Evolutionary conservation across 2,888 invertebrate genomes (phyloP).

Genomic region (Cantharis nigra): DNA sequence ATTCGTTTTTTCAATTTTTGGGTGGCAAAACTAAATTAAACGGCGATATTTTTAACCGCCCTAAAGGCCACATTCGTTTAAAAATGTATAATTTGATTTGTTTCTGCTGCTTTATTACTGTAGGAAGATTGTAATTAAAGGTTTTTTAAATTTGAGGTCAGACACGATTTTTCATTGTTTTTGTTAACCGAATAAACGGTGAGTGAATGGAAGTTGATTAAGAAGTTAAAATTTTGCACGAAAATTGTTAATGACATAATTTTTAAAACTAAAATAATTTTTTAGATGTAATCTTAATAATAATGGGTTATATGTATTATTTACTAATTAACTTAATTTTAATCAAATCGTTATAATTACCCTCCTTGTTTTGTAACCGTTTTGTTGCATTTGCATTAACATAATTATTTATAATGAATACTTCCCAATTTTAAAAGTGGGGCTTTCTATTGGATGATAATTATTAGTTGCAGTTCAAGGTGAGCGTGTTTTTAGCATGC

Average conservation of each 20-base stretch:
- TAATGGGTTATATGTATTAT: background rate
- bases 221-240: background rate
- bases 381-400: background rate
- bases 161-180: slow-evolving; percentile 8
- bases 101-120: background rate
- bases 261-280: background rate
- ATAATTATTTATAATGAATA: background rate
- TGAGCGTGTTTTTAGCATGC: background rate
- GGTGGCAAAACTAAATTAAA: background rate
- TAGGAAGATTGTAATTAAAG: slow-evolving; percentile 13
- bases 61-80: background rate
- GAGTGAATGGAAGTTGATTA: slow-evolving; percentile 3
- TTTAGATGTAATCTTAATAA: background rate
- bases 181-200: slow-evolving; percentile 8
- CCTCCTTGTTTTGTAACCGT: background rate
- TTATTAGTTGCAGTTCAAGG: background rate
- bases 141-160: slow-evolving; percentile 13
- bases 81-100: background rate
- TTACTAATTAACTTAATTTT: background rate
- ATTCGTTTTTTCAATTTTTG: background rate
- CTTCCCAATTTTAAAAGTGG: background rate
- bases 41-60: background rate
- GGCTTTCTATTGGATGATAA: background rate
- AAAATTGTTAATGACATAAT: background rate
- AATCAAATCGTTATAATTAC: background rate